These are phyloP conservation scores for Petrophora chlorosata DNA, from an alignment of 2,888 invertebrate species.

Conservation along the genomic window DNA sequence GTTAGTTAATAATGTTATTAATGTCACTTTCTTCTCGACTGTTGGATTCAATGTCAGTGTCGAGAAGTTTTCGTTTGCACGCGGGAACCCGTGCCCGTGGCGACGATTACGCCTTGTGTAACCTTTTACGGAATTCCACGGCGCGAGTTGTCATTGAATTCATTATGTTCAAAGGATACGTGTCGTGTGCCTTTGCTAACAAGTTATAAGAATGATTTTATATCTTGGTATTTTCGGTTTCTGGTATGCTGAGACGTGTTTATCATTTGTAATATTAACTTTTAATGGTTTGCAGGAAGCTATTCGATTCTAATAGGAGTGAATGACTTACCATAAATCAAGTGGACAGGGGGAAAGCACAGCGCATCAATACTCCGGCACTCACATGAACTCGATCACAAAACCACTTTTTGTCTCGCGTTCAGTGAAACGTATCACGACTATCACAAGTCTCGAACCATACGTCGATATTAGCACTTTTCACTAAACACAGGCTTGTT, in stretches of 20 bases:
- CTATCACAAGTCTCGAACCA: slow-evolving; percentile 61
- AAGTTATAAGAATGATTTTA: slow-evolving; percentile 29
- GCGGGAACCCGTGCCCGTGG: slow-evolving; percentile 29
- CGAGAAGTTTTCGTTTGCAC: slow-evolving; percentile 42
- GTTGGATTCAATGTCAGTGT: slow-evolving; percentile 53
- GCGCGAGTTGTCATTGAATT: slow-evolving; percentile 53
- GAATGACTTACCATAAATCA: slow-evolving; percentile 74
- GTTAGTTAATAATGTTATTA: slow-evolving; percentile 58
- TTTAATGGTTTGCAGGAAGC: slow-evolving; percentile 26
- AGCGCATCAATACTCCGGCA: slow-evolving; percentile 66
- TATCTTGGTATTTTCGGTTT: slow-evolving; percentile 13
- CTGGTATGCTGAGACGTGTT: slow-evolving; percentile 13
- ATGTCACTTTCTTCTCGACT: slow-evolving; percentile 63
- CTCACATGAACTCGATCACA: slow-evolving; percentile 71
- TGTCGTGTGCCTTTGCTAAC: slow-evolving; percentile 39
- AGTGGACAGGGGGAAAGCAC: slow-evolving; percentile 66
- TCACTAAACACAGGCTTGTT: slow-evolving; percentile 69
- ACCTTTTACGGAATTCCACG: slow-evolving; percentile 51
- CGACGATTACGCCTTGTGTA: slow-evolving; percentile 35
- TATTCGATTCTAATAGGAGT: slow-evolving; percentile 38
- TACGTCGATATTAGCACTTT: slow-evolving; percentile 71
- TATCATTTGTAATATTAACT: slow-evolving; percentile 25
- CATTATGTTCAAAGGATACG: slow-evolving; percentile 45
- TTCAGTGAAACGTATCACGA: slow-evolving; percentile 69
- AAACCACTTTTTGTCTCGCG: slow-evolving; percentile 70